These are phyloP conservation scores for Drosophila azteca DNA, from an alignment of 1,140 invertebrate species.

Conservation along the genomic window DNA sequence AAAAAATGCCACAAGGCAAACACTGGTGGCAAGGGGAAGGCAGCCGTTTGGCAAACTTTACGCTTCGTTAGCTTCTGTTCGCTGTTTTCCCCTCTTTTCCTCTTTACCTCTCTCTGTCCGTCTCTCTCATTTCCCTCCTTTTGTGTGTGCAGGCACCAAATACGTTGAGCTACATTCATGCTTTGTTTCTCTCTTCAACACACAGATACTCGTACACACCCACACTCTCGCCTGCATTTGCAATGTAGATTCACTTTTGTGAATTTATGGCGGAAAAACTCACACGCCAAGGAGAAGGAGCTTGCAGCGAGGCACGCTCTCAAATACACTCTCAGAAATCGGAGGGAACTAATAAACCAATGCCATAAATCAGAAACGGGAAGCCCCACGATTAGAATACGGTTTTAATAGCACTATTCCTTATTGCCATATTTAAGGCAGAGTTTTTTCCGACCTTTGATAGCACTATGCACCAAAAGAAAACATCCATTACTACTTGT, in stretches of 20 bases:
- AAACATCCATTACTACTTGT: too few species aligned
- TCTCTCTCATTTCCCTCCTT: constrained; percentile 17
- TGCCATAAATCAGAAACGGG: too few species aligned
- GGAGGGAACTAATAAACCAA: constrained; percentile 11
- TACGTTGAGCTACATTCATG: constrained; percentile 73
- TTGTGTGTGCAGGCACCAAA: constrained; percentile 59
- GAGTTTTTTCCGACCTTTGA: too few species aligned
- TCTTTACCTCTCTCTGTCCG: too few species aligned
- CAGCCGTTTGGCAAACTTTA: constrained; percentile 72
- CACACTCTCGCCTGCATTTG: constrained; percentile 64
- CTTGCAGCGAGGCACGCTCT: constrained; percentile 9
- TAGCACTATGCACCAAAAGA: too few species aligned
- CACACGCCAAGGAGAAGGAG: constrained; percentile 47
- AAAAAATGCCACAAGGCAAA: constrained; percentile 79
- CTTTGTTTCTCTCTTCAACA: constrained; percentile 64
- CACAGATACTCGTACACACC: constrained; percentile 17
- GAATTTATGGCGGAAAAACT: constrained; percentile 73
- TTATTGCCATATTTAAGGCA: too few species aligned
- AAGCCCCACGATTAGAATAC: too few species aligned
- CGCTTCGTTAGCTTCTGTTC: constrained; percentile 78
- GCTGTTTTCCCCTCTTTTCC: constrained; percentile 29
- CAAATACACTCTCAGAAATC: constrained; percentile 24
- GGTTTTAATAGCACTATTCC: too few species aligned
- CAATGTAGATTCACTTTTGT: constrained; percentile 79
- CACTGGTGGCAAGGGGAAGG: constrained; percentile 45